Conservation (phyloP, 2,888 invertebrate genomes). For the Tipula unca region DNA sequence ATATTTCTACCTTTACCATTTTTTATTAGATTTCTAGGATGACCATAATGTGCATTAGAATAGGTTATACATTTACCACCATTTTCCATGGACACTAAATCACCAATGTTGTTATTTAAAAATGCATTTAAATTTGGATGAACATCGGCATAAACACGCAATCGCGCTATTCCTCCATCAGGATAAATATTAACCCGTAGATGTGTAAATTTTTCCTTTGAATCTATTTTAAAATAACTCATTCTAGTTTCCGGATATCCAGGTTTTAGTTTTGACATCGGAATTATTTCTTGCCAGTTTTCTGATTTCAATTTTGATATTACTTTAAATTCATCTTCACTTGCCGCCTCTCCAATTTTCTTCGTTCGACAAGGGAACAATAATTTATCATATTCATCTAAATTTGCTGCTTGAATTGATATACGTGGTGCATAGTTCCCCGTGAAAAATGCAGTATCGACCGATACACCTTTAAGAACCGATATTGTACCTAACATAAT, state of each 20-base stretch:
- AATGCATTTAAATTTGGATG: constrained; percentile 31
- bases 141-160: constrained; percentile 50
- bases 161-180: constrained; percentile 55
- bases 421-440: constrained; percentile 55
- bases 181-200: constrained; percentile 54
- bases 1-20: constrained; percentile 46
- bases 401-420: constrained; percentile 51
- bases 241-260: constrained; percentile 51
- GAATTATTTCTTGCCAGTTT: constrained; percentile 51
- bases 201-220: constrained; percentile 44
- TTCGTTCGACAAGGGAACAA: constrained; percentile 42
- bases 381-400: constrained; percentile 45
- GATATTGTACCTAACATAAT: constrained; percentile 49
- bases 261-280: constrained; percentile 45
- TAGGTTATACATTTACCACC: constrained; percentile 50
- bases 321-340: constrained; percentile 41
- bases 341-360: constrained; percentile 46
- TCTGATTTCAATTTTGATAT: constrained; percentile 44
- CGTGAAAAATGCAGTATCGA: constrained; percentile 55
- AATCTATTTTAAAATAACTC: constrained; percentile 47
- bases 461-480: constrained; percentile 46
- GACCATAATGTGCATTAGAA: constrained; percentile 57
- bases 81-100: constrained; percentile 46
- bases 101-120: constrained; percentile 36
- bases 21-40: constrained; percentile 52